Base-by-base conservation (phyloP, 2,888 invertebrate species). In the Nebria salina region DNA sequence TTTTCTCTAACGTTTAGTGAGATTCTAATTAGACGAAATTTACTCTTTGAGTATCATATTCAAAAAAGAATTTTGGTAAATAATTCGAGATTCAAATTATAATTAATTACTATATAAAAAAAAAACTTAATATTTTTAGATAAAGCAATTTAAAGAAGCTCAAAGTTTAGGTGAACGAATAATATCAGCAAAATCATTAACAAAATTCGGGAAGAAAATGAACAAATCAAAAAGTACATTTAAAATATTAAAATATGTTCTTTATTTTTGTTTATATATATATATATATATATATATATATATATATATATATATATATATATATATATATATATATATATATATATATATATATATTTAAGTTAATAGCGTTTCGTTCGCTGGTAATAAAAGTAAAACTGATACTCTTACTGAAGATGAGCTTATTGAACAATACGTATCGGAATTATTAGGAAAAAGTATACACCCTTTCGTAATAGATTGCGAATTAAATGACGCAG, bases 381-480 rank as follows among this genome's bases (percentile, higher is more conserved):
- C 20, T 41, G 20, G 20, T 20, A 20, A 20, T 20, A 20, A 20
- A 20, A 73, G 41, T n/a, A 73, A 3, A 43, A 13, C 26, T 42
- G 41, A n/a, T 42, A 11, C 9, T 43, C 34, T 25, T 20, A 75
- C 25, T 75, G 25, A 41, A 43, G 64, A 43, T 41, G 65, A 72
- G 72, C 66, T 68, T 13, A 73, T 76, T 13, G 65, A 70, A 72
- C 75, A 41, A 74, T 73, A 68, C 41, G 70, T 83, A n/a, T 81
- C 82, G 65, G 7, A 42, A 13, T 70, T 82, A 65, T 42, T 77
- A 25, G 76, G 76, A 26, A 73, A 73, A 65, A 84, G 83, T 72
- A 34, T 66, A 15, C 87, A 89, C 84, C 89, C 89, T 0, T 86
- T 88, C 72, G 83, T 84, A n/a, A 84, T 83, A 70, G 88, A 89